A percentile compares a stretch with the other conserved stretches of the same genome.
These are phyloP conservation scores for Myotis lucifugus DNA, from an alignment of 2,113 vertebrate species.

Conservation along the genomic window DNA sequence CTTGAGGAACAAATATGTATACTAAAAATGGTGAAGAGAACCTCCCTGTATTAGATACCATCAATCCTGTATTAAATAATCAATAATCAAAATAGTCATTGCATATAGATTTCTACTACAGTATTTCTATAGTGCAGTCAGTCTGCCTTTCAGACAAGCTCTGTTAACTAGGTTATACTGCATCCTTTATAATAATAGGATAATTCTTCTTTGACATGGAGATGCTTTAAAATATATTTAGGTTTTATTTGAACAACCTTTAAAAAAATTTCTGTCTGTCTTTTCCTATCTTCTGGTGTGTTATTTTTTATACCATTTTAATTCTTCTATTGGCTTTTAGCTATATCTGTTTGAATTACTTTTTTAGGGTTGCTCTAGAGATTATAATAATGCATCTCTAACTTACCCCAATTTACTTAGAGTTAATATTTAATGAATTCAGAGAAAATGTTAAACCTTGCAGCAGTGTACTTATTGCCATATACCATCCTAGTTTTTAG, in stretches of 20 bases:
- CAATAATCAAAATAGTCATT: not conserved
- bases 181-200: not conserved
- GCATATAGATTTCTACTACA: not conserved
- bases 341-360: not conserved
- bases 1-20: not conserved
- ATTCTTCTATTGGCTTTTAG: slow-evolving; percentile 19
- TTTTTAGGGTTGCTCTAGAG: not conserved
- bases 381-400: not conserved
- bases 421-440: slow-evolving; percentile 7
- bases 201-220: not conserved
- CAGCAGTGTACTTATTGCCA: not conserved
- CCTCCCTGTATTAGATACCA: not conserved
- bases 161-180: not conserved
- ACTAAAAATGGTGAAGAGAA: not conserved
- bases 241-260: not conserved
- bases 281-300: not conserved
- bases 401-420: slow-evolving; percentile 7
- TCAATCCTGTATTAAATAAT: not conserved
- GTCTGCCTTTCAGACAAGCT: not conserved
- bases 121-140: not conserved
- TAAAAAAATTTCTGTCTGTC: not conserved
- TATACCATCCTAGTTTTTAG: not conserved
- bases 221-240: not conserved
- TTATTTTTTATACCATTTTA: slow-evolving; percentile 16
- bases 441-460: not conserved